phyloP scores from a whole-genome alignment of 2,888 invertebrate species.

The Andrena bucephala region DNA sequence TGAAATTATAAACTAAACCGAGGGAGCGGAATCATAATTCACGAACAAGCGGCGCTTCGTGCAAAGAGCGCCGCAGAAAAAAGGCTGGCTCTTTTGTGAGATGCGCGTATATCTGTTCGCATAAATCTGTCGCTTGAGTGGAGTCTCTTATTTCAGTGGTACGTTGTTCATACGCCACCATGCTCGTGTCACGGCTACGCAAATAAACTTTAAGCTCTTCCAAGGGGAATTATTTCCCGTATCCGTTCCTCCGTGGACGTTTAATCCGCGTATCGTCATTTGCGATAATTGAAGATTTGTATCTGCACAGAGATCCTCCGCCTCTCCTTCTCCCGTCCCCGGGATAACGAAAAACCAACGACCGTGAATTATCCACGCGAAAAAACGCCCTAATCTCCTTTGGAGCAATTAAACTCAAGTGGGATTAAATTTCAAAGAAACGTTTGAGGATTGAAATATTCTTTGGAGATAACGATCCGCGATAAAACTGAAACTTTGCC shows the following conservation, averaged over 20 bases:
- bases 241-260: slow-evolving; percentile 29
- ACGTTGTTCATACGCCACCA: slow-evolving; percentile 36
- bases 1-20: slow-evolving; percentile 52
- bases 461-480: not conserved
- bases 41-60: slow-evolving; percentile 42
- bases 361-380: slow-evolving; percentile 9
- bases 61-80: slow-evolving; percentile 38
- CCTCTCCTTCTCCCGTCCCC: not conserved
- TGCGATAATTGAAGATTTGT: slow-evolving; percentile 54
- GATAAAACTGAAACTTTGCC: not conserved
- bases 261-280: slow-evolving; percentile 56
- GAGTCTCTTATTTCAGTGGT: slow-evolving; percentile 60
- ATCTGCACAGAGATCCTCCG: slow-evolving; percentile 3
- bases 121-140: slow-evolving; percentile 66
- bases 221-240: slow-evolving; percentile 45
- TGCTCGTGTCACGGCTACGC: slow-evolving; percentile 51
- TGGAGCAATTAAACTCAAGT: slow-evolving; percentile 22
- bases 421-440: slow-evolving; percentile 22
- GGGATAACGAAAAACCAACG: slow-evolving; percentile 10
- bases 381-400: slow-evolving; percentile 3
- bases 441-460: not conserved
- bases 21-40: slow-evolving; percentile 43
- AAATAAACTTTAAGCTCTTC: slow-evolving; percentile 50
- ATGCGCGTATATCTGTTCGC: slow-evolving; percentile 58
- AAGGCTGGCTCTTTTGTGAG: slow-evolving; percentile 57